Conservation (phyloP, 1,140 invertebrate genomes). For the Meloidogyne hapla region DNA sequence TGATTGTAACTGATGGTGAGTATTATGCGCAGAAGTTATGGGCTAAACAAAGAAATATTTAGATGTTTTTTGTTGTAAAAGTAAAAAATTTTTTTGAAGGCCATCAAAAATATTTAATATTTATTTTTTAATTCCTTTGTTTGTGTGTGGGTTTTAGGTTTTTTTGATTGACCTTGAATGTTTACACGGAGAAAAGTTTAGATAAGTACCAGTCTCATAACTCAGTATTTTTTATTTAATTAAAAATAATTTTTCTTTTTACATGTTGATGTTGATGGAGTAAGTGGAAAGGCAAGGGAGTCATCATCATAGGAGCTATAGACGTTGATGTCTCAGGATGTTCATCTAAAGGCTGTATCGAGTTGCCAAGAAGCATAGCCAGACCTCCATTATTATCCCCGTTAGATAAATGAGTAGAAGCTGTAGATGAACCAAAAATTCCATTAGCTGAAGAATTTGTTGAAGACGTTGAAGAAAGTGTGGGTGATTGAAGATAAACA, state of each 20-base stretch:
- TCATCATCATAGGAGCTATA: constrained; percentile 1
- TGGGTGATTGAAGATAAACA: constrained; percentile 28
- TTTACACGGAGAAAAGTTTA: not conserved
- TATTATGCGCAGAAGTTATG: not conserved
- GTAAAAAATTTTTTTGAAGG: not conserved
- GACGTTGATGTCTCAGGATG: not conserved
- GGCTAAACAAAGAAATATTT: not conserved
- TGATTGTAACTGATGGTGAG: not conserved
- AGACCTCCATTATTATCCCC: constrained; percentile 34
- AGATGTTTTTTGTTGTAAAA: not conserved
- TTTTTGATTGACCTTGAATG: constrained; percentile 10
- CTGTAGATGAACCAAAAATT: constrained; percentile 30
- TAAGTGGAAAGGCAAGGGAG: constrained; percentile 7
- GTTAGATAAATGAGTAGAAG: constrained; percentile 38
- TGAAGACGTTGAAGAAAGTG: constrained; percentile 35
- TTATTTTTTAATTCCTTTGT: not conserved
- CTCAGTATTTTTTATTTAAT: too few relatives aligned
- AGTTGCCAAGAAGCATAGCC: constrained; percentile 39
- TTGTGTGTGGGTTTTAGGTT: not conserved
- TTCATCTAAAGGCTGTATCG: constrained; percentile 30
- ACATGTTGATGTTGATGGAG: constrained; percentile 21
- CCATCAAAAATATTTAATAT: constrained; percentile 1
- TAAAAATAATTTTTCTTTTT: too few relatives aligned
- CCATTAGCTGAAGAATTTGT: constrained; percentile 26
- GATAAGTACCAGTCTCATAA: not conserved